phyloP scores from a whole-genome alignment of 2,888 invertebrate species.

The Syritta pipiens region DNA sequence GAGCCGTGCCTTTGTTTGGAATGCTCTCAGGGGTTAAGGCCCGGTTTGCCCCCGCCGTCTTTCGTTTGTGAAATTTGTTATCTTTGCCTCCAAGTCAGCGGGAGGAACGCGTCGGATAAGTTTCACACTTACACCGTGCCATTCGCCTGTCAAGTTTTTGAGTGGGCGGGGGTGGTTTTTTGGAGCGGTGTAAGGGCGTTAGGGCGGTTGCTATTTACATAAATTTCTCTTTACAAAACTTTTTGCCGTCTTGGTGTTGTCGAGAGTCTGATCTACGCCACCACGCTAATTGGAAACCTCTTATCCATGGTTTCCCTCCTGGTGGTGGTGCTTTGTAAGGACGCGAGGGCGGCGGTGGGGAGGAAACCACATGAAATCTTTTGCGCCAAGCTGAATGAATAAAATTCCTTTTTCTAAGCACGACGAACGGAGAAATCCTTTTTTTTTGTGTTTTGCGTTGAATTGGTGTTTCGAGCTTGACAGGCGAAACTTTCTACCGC shows the following conservation, averaged over 20 bases:
- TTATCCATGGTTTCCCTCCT: slow-evolving; percentile 55
- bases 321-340: neutral
- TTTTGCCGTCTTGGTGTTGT: slow-evolving; percentile 37
- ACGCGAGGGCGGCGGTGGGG: neutral
- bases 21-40: slow-evolving; percentile 6
- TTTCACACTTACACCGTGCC: slow-evolving; percentile 51
- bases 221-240: slow-evolving; percentile 55
- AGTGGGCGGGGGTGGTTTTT: too few relatives aligned
- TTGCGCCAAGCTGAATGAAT: slow-evolving; percentile 54
- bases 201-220: slow-evolving; percentile 48
- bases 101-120: slow-evolving; percentile 20
- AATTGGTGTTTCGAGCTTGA: slow-evolving; percentile 52
- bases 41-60: neutral
- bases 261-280: slow-evolving; percentile 61
- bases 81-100: slow-evolving; percentile 26
- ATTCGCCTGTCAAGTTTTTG: too few relatives aligned
- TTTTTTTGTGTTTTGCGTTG: slow-evolving; percentile 9
- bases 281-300: slow-evolving; percentile 68
- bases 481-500: slow-evolving; percentile 60
- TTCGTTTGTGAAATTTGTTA: slow-evolving; percentile 40
- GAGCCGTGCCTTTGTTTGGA: slow-evolving; percentile 31
- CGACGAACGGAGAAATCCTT: neutral
- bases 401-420: slow-evolving; percentile 30
- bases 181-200: neutral
- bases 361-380: slow-evolving; percentile 62